Base-by-base conservation (phyloP, 2,113 vertebrate genomes). In the Australoheros scitulus region DNA sequence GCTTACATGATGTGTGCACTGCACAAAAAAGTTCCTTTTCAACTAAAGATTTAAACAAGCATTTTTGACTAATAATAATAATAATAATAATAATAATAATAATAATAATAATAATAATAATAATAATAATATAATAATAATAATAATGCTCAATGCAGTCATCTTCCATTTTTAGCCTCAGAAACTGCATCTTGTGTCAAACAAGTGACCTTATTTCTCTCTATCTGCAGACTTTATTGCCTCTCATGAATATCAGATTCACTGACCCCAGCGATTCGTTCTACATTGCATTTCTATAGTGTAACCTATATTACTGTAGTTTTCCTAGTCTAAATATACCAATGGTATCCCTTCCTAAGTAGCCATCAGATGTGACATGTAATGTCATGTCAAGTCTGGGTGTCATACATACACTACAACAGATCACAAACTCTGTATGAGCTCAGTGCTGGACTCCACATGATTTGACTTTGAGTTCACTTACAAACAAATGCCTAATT, bases 391-490 rank as follows among this genome's bases (percentile, higher is more conserved):
- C 32, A 72, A 52, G 43, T 72, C 65, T 26, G 76, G 43, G 41
- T 38, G 9, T 34, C 58, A 65, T 4, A 8, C 56, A 24, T 34
- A 47, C 64, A 52, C 22, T 70, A 70, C 29, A 29, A 50, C 65
- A 29, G 65, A 50, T 43, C 43, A 70, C 15, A 29, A 15, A 32
- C 43, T 52, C 1, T 70, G 15, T 52, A 8, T 70, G 65, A 52
- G 65, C 43, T 52, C 59, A 41, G 74, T 32, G 61, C 22, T 72
- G 72, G 26, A 64, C 20, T 68, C 60, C 22, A 58, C 6, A 41
- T 32, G 38, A 64, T 77, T 80, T 81, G 18, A 24, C 56, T 87
- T 84, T 82, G 86, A 91, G 81, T 85, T 79, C 34, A 83, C 38
- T 85, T 65, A 22, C 32, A 80, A 75, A 65, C 50, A 22, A 11